A percentile compares a stretch with the other conserved stretches of the same genome.
Conservation (phyloP, 92 coral and sea anemone species). For the Paramuricea clavata region DNA sequence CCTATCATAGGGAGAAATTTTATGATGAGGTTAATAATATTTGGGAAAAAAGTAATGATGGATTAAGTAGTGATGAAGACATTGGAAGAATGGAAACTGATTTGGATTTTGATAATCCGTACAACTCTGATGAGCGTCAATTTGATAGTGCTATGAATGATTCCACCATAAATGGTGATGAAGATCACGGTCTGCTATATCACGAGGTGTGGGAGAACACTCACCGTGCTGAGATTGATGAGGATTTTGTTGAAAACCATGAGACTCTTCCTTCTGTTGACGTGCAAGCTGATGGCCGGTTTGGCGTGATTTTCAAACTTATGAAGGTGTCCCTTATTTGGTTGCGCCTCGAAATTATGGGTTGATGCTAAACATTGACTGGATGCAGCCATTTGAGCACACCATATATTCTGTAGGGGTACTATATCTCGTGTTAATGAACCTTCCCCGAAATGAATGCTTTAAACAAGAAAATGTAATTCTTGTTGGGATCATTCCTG, state of each 20-base stretch:
- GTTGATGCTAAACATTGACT: slow-evolving; percentile 63
- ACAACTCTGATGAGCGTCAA: neutral
- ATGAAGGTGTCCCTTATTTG: slow-evolving; percentile 16
- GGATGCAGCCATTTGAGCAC: slow-evolving; percentile 77
- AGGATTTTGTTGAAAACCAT: neutral
- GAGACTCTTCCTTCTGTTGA: neutral
- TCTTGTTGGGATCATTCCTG: slow-evolving; percentile 76
- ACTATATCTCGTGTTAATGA: slow-evolving; percentile 71
- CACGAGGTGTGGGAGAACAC: neutral
- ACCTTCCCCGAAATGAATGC: slow-evolving; percentile 73
- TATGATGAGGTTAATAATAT: neutral
- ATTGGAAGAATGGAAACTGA: neutral
- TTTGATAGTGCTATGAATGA: neutral
- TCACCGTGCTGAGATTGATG: neutral
- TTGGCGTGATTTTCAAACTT: slow-evolving; percentile 48
- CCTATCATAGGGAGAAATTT: neutral
- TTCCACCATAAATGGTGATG: neutral
- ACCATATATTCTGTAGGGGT: slow-evolving; percentile 69
- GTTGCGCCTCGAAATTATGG: slow-evolving; percentile 35
- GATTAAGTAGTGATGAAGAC: neutral
- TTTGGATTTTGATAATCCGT: neutral
- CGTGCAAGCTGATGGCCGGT: neutral
- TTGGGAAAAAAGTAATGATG: neutral
- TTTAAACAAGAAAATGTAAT: slow-evolving; percentile 73
- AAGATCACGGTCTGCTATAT: neutral